Conservation (phyloP, 2,888 invertebrate genomes). For the Dryadula phaetusa region DNA sequence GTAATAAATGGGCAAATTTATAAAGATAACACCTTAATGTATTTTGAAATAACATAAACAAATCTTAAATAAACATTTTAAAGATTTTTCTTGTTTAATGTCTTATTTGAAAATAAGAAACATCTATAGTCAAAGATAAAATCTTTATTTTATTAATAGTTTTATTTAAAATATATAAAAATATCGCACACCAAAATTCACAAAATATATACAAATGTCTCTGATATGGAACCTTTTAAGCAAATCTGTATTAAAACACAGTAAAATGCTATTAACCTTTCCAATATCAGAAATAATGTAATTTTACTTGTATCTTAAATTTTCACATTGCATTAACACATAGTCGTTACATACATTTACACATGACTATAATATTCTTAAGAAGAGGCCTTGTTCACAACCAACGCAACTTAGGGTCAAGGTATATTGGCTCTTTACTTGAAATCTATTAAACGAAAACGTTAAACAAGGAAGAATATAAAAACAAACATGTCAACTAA, state of each 20-base stretch:
- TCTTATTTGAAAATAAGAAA: no score
- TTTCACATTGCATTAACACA: slow-evolving; percentile 28
- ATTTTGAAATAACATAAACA: no score
- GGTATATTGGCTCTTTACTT: slow-evolving; percentile 27
- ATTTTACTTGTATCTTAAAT: slow-evolving; percentile 33
- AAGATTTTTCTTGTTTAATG: no score
- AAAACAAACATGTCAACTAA: slow-evolving; percentile 56
- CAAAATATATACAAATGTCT: slow-evolving; percentile 1
- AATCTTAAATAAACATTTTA: no score
- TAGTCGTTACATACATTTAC: slow-evolving; percentile 45
- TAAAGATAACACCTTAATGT: background rate
- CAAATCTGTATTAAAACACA: slow-evolving; percentile 3
- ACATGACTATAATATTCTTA: slow-evolving; percentile 65
- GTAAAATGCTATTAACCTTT: slow-evolving; percentile 13
- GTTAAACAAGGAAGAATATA: slow-evolving; percentile 53
- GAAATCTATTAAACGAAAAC: slow-evolving; percentile 33
- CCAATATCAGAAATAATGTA: slow-evolving; percentile 28
- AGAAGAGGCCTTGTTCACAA: slow-evolving; percentile 42
- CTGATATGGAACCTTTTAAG: slow-evolving; percentile 16
- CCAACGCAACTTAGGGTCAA: slow-evolving; percentile 62
- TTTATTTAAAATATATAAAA: no score
- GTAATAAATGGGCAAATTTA: background rate
- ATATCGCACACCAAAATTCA: no score
- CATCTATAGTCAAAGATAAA: no score
- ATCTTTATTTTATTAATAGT: no score